These are phyloP conservation scores for Collichthys lucidus DNA, from an alignment of 2,113 vertebrate species.

Conservation along the genomic window DNA sequence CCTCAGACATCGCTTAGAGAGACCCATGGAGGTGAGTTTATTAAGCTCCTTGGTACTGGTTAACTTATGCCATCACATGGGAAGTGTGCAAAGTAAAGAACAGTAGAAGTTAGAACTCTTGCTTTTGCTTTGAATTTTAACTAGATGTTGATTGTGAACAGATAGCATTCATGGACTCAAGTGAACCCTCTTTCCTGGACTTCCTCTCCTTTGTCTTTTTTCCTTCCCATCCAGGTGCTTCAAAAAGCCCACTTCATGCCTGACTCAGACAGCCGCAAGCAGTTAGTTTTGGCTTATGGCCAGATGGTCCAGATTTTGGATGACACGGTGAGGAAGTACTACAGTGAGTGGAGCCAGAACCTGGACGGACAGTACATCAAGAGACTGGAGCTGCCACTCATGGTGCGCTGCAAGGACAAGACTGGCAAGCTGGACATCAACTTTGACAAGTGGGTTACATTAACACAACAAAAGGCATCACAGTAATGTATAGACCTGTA, in stretches of 20 bases:
- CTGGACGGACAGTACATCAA: constrained; percentile 83
- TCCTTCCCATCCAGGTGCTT: constrained; percentile 78
- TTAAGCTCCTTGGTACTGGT: not conserved
- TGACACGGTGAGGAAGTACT: constrained; percentile 85
- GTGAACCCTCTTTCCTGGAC: not conserved
- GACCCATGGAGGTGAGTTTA: constrained; percentile 82
- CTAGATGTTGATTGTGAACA: not conserved
- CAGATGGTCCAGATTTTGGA: constrained; percentile 85
- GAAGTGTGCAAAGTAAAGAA: not conserved
- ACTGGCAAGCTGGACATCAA: constrained; percentile 85
- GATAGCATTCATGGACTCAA: not conserved
- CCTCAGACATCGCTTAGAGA: constrained; percentile 80
- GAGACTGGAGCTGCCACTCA: constrained; percentile 85
- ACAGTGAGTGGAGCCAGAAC: constrained; percentile 87
- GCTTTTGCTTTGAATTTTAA: not conserved
- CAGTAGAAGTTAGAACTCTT: not conserved
- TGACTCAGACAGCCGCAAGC: constrained; percentile 77
- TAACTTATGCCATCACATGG: not conserved
- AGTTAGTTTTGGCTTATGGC: constrained; percentile 70
- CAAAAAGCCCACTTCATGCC: constrained; percentile 82
- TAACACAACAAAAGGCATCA: not conserved
- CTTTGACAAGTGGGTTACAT: constrained; percentile 86
- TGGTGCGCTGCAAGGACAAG: constrained; percentile 81
- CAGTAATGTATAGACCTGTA: not conserved
- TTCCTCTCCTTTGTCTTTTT: not conserved